Conservation (phyloP, 1,140 invertebrate species). For the Drosophila suzukii region DNA sequence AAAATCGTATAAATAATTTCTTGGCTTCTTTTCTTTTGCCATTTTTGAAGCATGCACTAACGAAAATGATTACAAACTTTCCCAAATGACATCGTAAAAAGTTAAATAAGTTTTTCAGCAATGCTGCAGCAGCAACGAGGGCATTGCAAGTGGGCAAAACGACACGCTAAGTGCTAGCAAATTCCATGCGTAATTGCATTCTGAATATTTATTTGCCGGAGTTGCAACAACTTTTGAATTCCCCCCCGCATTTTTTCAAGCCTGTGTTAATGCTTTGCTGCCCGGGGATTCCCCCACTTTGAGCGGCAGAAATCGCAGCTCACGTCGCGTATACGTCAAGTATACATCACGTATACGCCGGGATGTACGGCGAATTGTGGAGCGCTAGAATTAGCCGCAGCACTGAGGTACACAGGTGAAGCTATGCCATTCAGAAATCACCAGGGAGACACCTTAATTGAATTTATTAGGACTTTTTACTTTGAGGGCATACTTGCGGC, state of each 20-base stretch:
- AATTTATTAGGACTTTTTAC: constrained; percentile 32
- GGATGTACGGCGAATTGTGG: not conserved
- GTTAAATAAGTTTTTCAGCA: constrained; percentile 71
- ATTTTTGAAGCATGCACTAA: constrained; percentile 71
- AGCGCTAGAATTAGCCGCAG: constrained; percentile 11
- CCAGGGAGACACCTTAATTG: constrained; percentile 33
- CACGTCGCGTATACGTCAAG: constrained; percentile 1
- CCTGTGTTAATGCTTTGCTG: not conserved
- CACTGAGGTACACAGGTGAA: constrained; percentile 1
- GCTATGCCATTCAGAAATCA: constrained; percentile 25
- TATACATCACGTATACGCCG: constrained; percentile 25
- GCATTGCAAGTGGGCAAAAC: constrained; percentile 35
- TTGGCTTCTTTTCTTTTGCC: constrained; percentile 53
- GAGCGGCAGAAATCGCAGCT: not conserved
- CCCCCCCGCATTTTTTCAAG: not conserved
- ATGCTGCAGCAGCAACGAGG: not conserved
- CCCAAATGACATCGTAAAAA: constrained; percentile 77
- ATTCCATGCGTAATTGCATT: constrained; percentile 80
- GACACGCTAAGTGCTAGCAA: constrained; percentile 68
- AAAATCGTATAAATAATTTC: constrained; percentile 77
- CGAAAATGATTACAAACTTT: constrained; percentile 81
- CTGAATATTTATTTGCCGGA: constrained; percentile 66
- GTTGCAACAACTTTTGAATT: constrained; percentile 13
- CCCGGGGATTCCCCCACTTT: not conserved
- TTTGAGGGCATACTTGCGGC: constrained; percentile 15